Evolutionary conservation across 2,797 vertebrate genomes (phyloP).

Genomic region (Tauraco hartlaubi): DNA sequence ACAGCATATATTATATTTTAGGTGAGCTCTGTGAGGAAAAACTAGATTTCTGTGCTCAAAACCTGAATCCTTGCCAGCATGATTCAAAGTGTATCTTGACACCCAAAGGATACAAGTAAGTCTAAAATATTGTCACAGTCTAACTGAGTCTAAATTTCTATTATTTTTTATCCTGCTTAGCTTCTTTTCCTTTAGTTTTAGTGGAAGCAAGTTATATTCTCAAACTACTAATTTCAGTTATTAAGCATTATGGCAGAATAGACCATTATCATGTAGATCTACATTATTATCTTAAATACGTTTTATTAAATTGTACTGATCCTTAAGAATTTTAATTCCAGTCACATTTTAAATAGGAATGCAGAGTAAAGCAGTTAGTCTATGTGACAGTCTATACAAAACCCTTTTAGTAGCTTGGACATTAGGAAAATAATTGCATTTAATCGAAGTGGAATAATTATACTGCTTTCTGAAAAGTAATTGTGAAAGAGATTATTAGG

Average conservation of each 20-base stretch:
- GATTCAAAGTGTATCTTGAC: conserved; percentile 96
- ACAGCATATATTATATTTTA: conserved; percentile 78
- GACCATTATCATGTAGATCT: background rate
- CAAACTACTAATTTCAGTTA: background rate
- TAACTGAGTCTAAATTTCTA: background rate
- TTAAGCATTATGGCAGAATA: background rate
- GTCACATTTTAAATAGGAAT: background rate
- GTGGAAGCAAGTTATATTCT: background rate
- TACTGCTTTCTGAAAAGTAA: background rate
- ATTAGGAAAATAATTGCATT: conserved; percentile 37
- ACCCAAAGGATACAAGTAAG: conserved; percentile 94
- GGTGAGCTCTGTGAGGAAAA: conserved; percentile 98
- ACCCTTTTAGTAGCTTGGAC: background rate
- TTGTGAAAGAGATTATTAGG: conserved; percentile 47
- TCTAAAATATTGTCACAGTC: conserved; percentile 11
- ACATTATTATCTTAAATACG: background rate
- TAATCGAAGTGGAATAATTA: conserved; percentile 50
- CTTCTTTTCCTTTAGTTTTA: background rate
- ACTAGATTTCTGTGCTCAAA: conserved; percentile 94
- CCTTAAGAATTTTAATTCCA: background rate
- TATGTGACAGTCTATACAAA: background rate
- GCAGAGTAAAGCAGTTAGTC: background rate
- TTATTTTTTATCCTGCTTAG: background rate
- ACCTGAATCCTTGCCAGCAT: conserved; percentile 96
- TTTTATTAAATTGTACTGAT: background rate